These are phyloP conservation scores for Parasteatoda lunata DNA, from an alignment of 2,888 invertebrate species.

Conservation along the genomic window DNA sequence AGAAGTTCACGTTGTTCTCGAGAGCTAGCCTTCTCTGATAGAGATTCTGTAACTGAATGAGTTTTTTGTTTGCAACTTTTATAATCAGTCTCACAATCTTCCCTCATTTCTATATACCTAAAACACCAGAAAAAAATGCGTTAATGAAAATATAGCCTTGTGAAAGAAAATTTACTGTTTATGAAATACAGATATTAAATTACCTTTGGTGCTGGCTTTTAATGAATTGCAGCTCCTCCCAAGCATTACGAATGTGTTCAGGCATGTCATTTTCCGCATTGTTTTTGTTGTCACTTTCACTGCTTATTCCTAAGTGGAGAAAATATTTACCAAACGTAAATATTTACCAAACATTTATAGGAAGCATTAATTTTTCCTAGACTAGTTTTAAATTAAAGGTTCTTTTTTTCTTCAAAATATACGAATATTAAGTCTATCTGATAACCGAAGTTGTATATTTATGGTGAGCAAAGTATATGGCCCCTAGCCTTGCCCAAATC, in stretches of 20 bases:
- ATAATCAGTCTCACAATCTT: slow-evolving; percentile 86
- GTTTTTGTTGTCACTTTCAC: slow-evolving; percentile 11
- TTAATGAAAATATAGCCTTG: background rate
- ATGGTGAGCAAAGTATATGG: no score
- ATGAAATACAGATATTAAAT: no score
- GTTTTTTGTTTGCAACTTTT: slow-evolving; percentile 86
- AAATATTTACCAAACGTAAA: background rate
- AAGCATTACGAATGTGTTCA: slow-evolving; percentile 86
- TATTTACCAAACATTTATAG: no score
- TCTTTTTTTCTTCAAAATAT: no score
- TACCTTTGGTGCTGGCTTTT: slow-evolving; percentile 86
- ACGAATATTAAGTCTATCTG: no score
- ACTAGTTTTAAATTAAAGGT: no score
- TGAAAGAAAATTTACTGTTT: no score
- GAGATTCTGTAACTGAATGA: slow-evolving; percentile 87
- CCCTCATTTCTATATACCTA: slow-evolving; percentile 82
- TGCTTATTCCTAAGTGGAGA: slow-evolving; percentile 4
- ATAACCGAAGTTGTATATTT: no score
- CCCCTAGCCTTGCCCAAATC: no score
- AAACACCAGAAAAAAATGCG: background rate
- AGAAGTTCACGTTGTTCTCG: slow-evolving; percentile 93
- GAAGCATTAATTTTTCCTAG: no score
- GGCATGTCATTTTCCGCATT: slow-evolving; percentile 59
- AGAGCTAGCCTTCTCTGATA: slow-evolving; percentile 88
- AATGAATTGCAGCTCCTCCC: slow-evolving; percentile 87